These are phyloP conservation scores for Scotopteryx bipunctaria DNA, from an alignment of 2,888 invertebrate species.

Conservation along the genomic window DNA sequence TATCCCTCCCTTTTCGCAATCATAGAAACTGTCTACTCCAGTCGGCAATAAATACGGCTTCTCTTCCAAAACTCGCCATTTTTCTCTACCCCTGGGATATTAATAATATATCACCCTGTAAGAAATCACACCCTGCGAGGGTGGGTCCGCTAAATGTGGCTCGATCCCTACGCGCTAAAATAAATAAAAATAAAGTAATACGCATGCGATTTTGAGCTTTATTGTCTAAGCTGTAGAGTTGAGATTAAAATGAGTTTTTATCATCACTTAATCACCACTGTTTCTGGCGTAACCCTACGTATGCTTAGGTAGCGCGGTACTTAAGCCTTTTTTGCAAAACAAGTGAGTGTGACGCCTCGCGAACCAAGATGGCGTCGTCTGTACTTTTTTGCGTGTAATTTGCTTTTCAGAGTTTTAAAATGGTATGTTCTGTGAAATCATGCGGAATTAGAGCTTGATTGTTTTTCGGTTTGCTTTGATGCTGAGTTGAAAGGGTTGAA, in stretches of 20 bases:
- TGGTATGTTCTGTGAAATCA: slow-evolving; percentile 37
- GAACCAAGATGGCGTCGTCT: slow-evolving; percentile 72
- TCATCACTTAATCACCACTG: slow-evolving; percentile 72
- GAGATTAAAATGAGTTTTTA: slow-evolving; percentile 37
- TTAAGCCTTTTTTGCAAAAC: slow-evolving; percentile 73
- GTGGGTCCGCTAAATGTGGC: slow-evolving; percentile 68
- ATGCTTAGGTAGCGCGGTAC: slow-evolving; percentile 70
- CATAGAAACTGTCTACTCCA: slow-evolving; percentile 26
- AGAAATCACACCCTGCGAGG: slow-evolving; percentile 74
- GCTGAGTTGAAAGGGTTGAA: slow-evolving; percentile 16
- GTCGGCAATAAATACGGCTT: slow-evolving; percentile 57
- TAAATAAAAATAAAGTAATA: slow-evolving; percentile 52
- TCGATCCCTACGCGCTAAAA: slow-evolving; percentile 66
- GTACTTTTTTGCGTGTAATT: slow-evolving; percentile 50
- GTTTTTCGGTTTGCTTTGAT: slow-evolving; percentile 36
- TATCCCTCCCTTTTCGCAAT: neutral
- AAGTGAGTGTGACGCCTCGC: slow-evolving; percentile 73
- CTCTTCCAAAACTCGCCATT: slow-evolving; percentile 64
- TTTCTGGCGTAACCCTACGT: slow-evolving; percentile 66
- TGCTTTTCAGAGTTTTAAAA: slow-evolving; percentile 43
- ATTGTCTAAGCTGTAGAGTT: slow-evolving; percentile 36
- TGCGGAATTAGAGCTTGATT: slow-evolving; percentile 42
- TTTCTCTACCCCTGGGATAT: slow-evolving; percentile 70
- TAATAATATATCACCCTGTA: slow-evolving; percentile 79
- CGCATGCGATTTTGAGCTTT: slow-evolving; percentile 45